Base-by-base conservation (phyloP, 2,113 vertebrate genomes). In the Amphilophus citrinellus region DNA sequence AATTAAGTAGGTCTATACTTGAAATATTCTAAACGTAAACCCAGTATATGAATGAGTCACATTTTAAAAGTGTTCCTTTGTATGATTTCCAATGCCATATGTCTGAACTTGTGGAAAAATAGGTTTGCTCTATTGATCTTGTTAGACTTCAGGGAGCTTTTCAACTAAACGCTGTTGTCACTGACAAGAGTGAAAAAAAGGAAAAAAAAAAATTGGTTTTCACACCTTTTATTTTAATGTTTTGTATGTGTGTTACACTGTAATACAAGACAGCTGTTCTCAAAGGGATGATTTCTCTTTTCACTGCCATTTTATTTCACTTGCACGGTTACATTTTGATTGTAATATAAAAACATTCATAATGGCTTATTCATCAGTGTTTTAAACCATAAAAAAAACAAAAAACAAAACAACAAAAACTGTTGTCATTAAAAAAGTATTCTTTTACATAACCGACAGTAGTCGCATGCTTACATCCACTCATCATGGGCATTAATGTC, bases 141-240 rank as follows among this genome's bases (percentile, higher is more conserved):
- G 91, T 94, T 79, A 62, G 88, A 95, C 89, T 94, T 95, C 94
- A 96, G 95, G 94, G 95, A 96, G 94, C 91, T 94, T 94, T 95
- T 85, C 90, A 93, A 92, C 88, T 92, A 88, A 88, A 77, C 84
- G 58, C 89, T 94, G 84, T 92, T 94, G 91, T 94, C 89, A 89
- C 80, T 93, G 94, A 91, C 91, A 94, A 88, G 42, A 94, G 24
- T 24, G 89, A 60, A 68, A 85, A 58, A 85, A 86, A 50, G 4
- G 61, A 76, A 91, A 78, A 59, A 8, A 76, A 22, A 35, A 3
- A 59, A 24, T 24, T 24, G 10, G 75, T 80, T 56, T 47, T 90
- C 18, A 60, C 18, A 17, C 78, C 13, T 10, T 93, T 71, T 77
- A n/a, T 80, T 71, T 78, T 68, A n/a, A 1, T 39, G 1, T 10